Base-by-base conservation (phyloP, 2,113 vertebrate genomes). In the Philantomba maxwellii region DNA sequence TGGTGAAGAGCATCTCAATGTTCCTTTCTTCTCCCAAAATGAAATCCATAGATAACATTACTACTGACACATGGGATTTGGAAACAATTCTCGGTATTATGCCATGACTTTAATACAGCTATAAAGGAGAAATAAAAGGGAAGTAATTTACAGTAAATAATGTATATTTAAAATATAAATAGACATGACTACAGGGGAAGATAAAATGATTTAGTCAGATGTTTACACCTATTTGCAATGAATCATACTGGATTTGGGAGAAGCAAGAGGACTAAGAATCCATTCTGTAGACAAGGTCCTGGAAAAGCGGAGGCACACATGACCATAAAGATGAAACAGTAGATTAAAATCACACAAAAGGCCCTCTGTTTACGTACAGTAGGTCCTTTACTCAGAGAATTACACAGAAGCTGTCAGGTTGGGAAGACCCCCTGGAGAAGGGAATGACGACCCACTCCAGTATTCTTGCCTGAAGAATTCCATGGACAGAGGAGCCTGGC, bases 121-220 rank as follows among this genome's bases (percentile, higher is more conserved):
- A 60, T 55, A 93, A 89, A 43, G 43, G 82, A 94, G 39, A 62
- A 43, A 39, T 84, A 62, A 97, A 83, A 78, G 51, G 25, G 87
- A 57, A 25, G 28, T 7, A 21, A 85, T 86, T 93, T 55, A 25
- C n/a, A 43, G 13, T 87, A 30, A 57, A 47, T 55, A 80, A 25
- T 64, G 39, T 3, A 3, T 43, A 62, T 66, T 80, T 91, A 62
- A 53, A 92, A 86, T n/a, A 36, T 26, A 64, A 33, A 26, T 36
- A 5, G 28, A 12, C 60, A 12, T 75, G 58, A n/a, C 78, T 23
- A 12, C 14, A 21, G 2, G 15, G n/a, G n/a, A 47, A 55, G 33
- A 36, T 33, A 45, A 10, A 43, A 25, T 49, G 36, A 33, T 6
- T 6, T 2, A 62, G 47, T 55, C 47, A 17, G 2, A 17, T 30